These are phyloP conservation scores for Adrianichthys oophorus DNA, from an alignment of 2,797 vertebrate genomes.

Conservation along the genomic window DNA sequence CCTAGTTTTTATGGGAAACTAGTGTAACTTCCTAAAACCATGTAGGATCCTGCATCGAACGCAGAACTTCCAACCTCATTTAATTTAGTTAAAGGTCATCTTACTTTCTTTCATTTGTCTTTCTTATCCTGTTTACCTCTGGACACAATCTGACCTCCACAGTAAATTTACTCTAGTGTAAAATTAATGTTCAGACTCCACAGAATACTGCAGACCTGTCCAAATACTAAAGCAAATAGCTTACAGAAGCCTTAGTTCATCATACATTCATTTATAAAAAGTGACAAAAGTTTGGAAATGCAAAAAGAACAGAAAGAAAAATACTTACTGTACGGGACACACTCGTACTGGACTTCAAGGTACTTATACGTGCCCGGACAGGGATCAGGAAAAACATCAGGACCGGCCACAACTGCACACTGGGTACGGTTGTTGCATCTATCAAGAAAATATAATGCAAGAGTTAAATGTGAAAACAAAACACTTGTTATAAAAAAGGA, in stretches of 20 bases:
- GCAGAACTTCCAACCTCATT: constrained; percentile 31
- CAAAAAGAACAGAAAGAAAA: background rate
- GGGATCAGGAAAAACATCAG: constrained; percentile 96
- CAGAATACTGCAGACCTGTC: background rate
- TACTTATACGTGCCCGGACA: constrained; percentile 98
- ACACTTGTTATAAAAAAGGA: too few relatives aligned
- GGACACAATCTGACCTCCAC: constrained; percentile 14
- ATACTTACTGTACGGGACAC: constrained; percentile 98
- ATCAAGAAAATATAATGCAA: constrained; percentile 7
- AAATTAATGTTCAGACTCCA: background rate
- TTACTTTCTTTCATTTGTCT: constrained; percentile 49
- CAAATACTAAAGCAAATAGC: background rate
- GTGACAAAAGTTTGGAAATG: background rate
- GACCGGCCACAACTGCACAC: constrained; percentile 95
- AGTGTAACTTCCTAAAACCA: background rate
- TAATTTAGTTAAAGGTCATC: constrained; percentile 52
- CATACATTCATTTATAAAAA: too few relatives aligned
- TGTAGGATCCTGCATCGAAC: background rate
- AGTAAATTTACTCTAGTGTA: constrained; percentile 5
- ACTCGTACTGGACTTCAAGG: constrained; percentile 98
- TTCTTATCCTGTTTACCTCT: constrained; percentile 19
- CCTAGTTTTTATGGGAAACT: constrained; percentile 27
- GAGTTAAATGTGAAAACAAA: background rate
- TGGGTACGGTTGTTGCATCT: constrained; percentile 99
- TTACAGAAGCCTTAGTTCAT: too few relatives aligned